Conservation (phyloP, 2,797 vertebrate genomes). For the Callimico goeldii region DNA sequence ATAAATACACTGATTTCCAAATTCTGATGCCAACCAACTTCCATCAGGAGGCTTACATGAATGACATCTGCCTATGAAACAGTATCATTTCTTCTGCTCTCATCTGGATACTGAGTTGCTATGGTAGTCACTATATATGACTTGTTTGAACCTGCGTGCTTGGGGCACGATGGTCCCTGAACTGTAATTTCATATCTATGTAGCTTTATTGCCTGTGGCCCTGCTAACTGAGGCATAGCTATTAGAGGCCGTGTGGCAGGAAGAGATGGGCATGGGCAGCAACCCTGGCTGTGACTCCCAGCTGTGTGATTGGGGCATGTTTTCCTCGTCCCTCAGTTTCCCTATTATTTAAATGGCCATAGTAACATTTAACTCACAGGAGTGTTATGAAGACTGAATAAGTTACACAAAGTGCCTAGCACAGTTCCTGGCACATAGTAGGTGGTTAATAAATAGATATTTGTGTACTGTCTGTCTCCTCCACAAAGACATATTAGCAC, state of each 20-base stretch:
- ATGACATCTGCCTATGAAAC: background rate
- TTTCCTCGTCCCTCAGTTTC: background rate
- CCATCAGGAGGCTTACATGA: background rate
- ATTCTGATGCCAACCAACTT: background rate
- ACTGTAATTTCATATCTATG: background rate
- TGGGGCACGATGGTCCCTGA: rapidly evolving
- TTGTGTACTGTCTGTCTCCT: background rate
- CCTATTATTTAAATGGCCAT: background rate
- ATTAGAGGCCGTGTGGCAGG: background rate
- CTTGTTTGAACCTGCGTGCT: background rate
- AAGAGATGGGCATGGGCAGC: background rate
- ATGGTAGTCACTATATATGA: background rate
- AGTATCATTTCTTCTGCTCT: background rate
- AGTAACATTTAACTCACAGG: background rate
- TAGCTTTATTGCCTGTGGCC: background rate
- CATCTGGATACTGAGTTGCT: background rate
- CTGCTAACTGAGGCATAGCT: background rate
- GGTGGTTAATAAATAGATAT: background rate
- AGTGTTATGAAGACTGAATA: background rate
- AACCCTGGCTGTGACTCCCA: background rate
- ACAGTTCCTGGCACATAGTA: background rate
- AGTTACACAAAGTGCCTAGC: background rate
- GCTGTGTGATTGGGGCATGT: background rate
- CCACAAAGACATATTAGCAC: background rate
- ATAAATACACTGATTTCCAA: background rate